Evolutionary conservation across 92 coral and sea anemone species (phyloP), one percentile per base, ranked within the genome.

Genomic region (Bergia sp.): DNA sequence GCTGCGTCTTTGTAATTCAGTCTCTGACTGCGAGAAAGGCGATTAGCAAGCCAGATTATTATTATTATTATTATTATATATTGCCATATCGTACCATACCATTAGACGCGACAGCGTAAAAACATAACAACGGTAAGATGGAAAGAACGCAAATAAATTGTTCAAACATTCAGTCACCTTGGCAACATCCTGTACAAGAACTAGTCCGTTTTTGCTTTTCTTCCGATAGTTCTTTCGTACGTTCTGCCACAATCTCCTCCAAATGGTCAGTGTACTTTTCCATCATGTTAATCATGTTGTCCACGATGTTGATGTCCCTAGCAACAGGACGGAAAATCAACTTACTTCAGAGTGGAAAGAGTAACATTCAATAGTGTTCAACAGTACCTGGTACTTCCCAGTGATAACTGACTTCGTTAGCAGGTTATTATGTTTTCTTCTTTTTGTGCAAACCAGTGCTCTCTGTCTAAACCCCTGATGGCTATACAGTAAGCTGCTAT

Each of bases 191-290:
- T 91, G 81, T 82, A 94, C 69, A 94, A 72, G 7, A 94, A 89
- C 86, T 94, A 95, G 76, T 94, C 97, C 9, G 97, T 94, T 88
- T 93, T 94, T 23, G 93, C 93, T 72, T 94, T 94, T 94, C 97
- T 45, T 92, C 94, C 38, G 88, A 82, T 21, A 94, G 95, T 89
- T 94, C 95, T 89, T 91, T 76, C 21, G 97, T 94, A 69, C 97
- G 90, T 41, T 94, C 97, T 44, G 95, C 91, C 39, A 94, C 97
- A 79, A 94, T 94, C 55, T 94, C 95, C 43, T 94, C 97, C 93
- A 94, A 82, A 77, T 93, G 97, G 90, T 93, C 92, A 1, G 93
- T 94, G 88, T 94, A 94, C 81, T 90, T 94, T 45, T 94, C 97
- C 97, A 94, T 94, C 95, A 93, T 94, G 49, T 86, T 92, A 79